phyloP scores from a whole-genome alignment of 2,113 vertebrate species.

The Excalfactoria chinensis region DNA sequence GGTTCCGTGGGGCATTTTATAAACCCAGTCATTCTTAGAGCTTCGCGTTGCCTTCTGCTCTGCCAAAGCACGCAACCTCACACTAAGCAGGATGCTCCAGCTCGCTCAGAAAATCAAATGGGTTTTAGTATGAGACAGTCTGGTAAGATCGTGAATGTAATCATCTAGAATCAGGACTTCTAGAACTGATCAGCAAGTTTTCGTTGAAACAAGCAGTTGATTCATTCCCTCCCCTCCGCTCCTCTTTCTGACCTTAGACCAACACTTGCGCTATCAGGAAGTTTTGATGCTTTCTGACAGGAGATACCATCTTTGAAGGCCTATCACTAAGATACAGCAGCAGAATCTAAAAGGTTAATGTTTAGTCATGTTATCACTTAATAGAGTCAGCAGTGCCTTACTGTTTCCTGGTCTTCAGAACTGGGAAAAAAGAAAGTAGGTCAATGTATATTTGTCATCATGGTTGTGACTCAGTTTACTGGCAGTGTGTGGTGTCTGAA shows the following conservation, averaged over 20 bases:
- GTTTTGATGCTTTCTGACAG: background rate
- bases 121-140: conserved; percentile 55
- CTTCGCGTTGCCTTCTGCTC: conserved; percentile 44
- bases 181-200: conserved; percentile 50
- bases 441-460: conserved; percentile 49
- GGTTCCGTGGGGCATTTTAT: conserved; percentile 36
- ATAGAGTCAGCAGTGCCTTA: conserved; percentile 40
- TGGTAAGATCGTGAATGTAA: conserved; percentile 24
- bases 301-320: background rate
- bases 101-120: conserved; percentile 14
- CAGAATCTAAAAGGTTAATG: conserved; percentile 53
- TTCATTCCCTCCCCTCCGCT: conserved; percentile 17
- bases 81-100: conserved; percentile 42
- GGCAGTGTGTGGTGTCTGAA: conserved; percentile 20
- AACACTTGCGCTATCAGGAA: background rate
- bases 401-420: conserved; percentile 48
- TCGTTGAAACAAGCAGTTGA: conserved; percentile 36
- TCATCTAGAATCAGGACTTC: conserved; percentile 45
- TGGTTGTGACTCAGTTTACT: conserved; percentile 68
- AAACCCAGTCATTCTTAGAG: background rate
- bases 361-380: conserved; percentile 58
- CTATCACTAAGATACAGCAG: background rate
- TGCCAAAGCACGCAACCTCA: background rate
- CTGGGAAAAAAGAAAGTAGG: conserved; percentile 62
- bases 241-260: conserved; percentile 9